Conservation (phyloP, 2,888 invertebrate species). For the Proisotoma minuta region DNA sequence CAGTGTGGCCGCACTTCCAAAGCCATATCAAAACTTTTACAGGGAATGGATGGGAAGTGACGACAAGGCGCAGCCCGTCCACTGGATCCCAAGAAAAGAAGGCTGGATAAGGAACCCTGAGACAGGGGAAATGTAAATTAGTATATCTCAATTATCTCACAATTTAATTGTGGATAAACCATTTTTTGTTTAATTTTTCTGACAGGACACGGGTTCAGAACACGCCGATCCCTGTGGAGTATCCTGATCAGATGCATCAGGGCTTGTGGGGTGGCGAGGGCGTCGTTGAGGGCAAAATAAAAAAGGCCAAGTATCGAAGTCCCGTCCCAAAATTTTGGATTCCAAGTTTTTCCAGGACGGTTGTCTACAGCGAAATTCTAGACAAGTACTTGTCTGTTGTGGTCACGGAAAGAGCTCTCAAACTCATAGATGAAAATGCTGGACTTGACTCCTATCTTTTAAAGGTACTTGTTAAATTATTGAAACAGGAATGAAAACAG, state of each 20-base stretch:
- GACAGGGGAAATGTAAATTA: constrained; percentile 64
- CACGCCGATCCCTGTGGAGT: constrained; percentile 67
- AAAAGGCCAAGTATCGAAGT: constrained; percentile 58
- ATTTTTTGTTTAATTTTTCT: constrained; percentile 15
- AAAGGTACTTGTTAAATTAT: constrained; percentile 56
- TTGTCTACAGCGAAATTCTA: constrained; percentile 85
- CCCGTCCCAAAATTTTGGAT: constrained; percentile 83
- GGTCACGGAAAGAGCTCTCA: constrained; percentile 77
- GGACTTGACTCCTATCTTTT: constrained; percentile 94
- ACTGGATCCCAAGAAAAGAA: constrained; percentile 68
- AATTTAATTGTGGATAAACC: background rate
- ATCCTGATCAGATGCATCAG: constrained; percentile 70
- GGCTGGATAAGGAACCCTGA: constrained; percentile 68
- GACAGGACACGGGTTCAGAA: constrained; percentile 66
- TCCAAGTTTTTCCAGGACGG: constrained; percentile 70
- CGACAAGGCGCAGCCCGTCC: constrained; percentile 56
- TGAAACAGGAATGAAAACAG: constrained; percentile 11
- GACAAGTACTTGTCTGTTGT: constrained; percentile 75
- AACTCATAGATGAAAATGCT: constrained; percentile 78
- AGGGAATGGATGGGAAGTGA: constrained; percentile 71
- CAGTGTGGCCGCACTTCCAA: constrained; percentile 57
- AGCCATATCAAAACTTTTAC: constrained; percentile 80
- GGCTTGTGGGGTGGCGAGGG: constrained; percentile 98
- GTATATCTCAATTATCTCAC: background rate
- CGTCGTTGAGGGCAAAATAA: constrained; percentile 79